These are phyloP conservation scores for Rhegmatorhina hoffmannsi DNA, from an alignment of 2,113 vertebrate species.

Conservation along the genomic window DNA sequence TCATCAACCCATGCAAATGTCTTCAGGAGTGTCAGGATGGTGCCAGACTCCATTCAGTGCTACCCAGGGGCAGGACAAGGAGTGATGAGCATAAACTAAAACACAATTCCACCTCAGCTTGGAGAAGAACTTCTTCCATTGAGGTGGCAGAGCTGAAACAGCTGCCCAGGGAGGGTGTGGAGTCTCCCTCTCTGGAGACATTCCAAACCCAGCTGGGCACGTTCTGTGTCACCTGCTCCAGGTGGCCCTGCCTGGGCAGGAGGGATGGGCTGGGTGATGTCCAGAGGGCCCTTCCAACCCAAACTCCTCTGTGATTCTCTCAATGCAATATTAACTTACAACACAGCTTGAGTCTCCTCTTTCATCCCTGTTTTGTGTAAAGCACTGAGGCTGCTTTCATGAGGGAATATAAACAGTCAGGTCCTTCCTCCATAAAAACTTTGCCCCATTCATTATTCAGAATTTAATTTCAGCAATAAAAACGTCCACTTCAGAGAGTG, in stretches of 20 bases:
- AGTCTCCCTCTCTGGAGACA: neutral
- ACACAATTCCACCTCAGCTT: fast-evolving
- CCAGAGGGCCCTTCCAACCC: neutral
- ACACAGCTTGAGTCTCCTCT: neutral
- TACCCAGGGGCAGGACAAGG: neutral
- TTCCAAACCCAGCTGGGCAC: neutral
- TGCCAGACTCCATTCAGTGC: neutral
- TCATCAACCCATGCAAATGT: fast-evolving
- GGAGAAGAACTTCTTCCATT: neutral
- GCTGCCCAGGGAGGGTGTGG: neutral
- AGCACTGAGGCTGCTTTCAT: neutral
- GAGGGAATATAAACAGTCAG: neutral
- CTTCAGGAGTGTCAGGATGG: neutral
- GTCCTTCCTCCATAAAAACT: neutral
- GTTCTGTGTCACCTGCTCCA: neutral
- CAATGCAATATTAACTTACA: fast-evolving
- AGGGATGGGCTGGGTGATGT: neutral
- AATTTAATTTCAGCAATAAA: neutral
- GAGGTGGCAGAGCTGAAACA: neutral
- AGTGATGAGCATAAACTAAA: neutral
- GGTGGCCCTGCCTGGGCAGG: neutral
- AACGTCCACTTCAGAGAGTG: neutral
- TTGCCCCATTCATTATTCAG: neutral
- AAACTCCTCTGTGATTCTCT: neutral
- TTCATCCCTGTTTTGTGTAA: neutral